Percentiles rank a stretch among this genome's conserved stretches.
phyloP scores from a whole-genome alignment of 1,140 invertebrate genomes.

The Brachionus manjavacas region DNA sequence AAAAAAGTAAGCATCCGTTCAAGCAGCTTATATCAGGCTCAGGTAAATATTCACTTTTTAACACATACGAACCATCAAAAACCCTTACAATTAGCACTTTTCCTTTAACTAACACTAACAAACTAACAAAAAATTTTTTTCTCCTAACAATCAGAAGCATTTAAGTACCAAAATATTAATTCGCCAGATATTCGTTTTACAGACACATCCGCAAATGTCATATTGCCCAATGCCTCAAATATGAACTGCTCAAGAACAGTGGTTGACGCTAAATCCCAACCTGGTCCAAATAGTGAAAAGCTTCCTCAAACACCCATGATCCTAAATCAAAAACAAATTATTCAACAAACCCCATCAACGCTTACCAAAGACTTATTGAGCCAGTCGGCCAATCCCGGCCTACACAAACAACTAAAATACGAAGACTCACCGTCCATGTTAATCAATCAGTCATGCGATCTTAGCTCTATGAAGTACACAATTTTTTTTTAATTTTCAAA shows the following conservation, averaged over 20 bases:
- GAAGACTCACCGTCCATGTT: conserved; percentile 23
- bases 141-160: background rate
- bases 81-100: background rate
- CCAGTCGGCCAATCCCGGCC: background rate
- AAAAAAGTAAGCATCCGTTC: conserved; percentile 37
- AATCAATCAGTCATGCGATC: conserved; percentile 13
- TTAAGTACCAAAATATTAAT: conserved; percentile 16
- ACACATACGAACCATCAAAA: background rate
- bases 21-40: conserved; percentile 16
- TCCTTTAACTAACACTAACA: background rate
- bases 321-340: background rate
- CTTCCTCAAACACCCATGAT: conserved; percentile 2
- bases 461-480: background rate
- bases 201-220: background rate
- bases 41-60: background rate
- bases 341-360: background rate
- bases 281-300: background rate
- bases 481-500: background rate
- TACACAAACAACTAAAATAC: conserved; percentile 39
- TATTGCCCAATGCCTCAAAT: background rate
- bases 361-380: background rate
- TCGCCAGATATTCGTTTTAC: conserved; percentile 37
- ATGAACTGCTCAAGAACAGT: background rate
- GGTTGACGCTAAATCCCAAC: background rate
- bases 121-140: background rate